These are phyloP conservation scores for Lepilemur septentrionalis DNA, from an alignment of 2,797 vertebrate genomes.

Conservation along the genomic window DNA sequence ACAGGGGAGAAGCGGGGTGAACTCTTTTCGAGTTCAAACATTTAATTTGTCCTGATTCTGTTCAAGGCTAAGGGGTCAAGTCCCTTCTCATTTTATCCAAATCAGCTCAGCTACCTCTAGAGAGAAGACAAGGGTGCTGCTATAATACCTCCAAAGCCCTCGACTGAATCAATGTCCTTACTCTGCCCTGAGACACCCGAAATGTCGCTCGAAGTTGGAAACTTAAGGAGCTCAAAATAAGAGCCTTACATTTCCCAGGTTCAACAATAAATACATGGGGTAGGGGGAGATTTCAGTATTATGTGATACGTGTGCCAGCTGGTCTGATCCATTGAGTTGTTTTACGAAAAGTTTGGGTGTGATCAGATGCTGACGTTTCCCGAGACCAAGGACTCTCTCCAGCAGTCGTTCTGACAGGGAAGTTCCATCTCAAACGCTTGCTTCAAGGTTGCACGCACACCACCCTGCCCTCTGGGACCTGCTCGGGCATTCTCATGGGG, in stretches of 20 bases:
- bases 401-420: not conserved
- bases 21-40: slow-evolving; percentile 58
- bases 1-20: not conserved
- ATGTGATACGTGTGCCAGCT: too few species aligned
- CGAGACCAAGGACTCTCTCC: not conserved
- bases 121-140: not conserved
- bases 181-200: slow-evolving; percentile 20
- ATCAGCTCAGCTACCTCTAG: slow-evolving; percentile 57
- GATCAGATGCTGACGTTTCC: not conserved
- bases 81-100: slow-evolving; percentile 73
- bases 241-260: not conserved
- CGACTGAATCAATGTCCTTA: slow-evolving; percentile 24
- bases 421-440: not conserved
- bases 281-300: not conserved
- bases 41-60: slow-evolving; percentile 63
- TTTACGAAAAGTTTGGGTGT: not conserved
- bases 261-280: accelerated
- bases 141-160: slow-evolving; percentile 15
- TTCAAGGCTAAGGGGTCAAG: slow-evolving; percentile 5
- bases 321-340: not conserved
- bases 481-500: not conserved
- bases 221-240: slow-evolving; percentile 1
- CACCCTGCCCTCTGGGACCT: not conserved
- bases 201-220: slow-evolving; percentile 28
- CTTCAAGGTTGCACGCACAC: not conserved